Evolutionary conservation across 2,888 invertebrate species (phyloP).

Genomic region (Diaprepes abbreviatus): DNA sequence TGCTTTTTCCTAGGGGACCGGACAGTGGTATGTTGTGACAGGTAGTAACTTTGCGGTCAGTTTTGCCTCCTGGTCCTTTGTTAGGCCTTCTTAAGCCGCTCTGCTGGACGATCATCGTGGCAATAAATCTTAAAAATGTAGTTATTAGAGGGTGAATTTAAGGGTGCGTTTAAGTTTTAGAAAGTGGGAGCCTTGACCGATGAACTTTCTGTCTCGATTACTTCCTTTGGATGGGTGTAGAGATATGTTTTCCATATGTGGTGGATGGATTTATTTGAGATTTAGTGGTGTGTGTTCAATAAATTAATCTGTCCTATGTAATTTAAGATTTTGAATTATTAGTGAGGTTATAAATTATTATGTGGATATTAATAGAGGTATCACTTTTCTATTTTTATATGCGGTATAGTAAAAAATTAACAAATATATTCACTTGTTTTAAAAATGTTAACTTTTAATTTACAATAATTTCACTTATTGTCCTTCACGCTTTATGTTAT

Average conservation of each 20-base stretch:
- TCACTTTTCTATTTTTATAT: too few species aligned
- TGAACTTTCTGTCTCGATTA: slow-evolving; percentile 59
- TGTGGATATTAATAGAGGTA: too few species aligned
- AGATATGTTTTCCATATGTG: slow-evolving; percentile 49
- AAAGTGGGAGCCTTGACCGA: slow-evolving; percentile 57
- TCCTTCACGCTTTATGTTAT: too few species aligned
- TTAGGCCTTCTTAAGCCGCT: slow-evolving; percentile 38
- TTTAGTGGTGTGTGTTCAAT: slow-evolving; percentile 35
- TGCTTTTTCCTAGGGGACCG: slow-evolving; percentile 50
- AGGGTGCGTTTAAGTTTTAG: slow-evolving; percentile 37
- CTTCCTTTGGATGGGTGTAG: slow-evolving; percentile 54
- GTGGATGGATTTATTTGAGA: slow-evolving; percentile 40
- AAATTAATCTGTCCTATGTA: slow-evolving; percentile 17
- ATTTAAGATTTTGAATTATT: background rate
- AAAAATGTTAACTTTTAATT: too few species aligned
- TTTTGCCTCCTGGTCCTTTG: slow-evolving; percentile 31
- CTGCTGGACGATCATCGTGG: slow-evolving; percentile 52
- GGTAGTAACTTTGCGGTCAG: slow-evolving; percentile 61
- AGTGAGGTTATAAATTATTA: too few species aligned
- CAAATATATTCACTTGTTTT: too few species aligned
- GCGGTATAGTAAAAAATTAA: too few species aligned
- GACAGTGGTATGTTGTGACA: slow-evolving; percentile 61
- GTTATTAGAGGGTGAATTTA: slow-evolving; percentile 43
- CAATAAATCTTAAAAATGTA: slow-evolving; percentile 53
- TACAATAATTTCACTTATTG: too few species aligned